Evolutionary conservation across 2,888 invertebrate species (phyloP), one percentile per base, ranked within the genome.

Genomic region (Phortica okadai): DNA sequence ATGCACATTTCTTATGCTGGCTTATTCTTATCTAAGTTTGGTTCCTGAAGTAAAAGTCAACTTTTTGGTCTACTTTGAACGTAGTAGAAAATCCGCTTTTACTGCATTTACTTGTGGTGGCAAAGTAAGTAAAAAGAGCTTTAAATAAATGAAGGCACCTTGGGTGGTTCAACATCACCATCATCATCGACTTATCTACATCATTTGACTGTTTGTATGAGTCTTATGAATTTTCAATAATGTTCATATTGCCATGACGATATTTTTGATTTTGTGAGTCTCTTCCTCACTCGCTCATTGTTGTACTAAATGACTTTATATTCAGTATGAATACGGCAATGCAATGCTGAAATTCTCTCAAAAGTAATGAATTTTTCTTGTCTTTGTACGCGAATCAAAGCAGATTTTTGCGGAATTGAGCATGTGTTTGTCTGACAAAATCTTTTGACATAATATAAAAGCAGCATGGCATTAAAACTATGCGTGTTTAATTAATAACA

Each of bases 11-110:
- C 21, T 59, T 59, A 59, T n/a, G 59, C 16, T 21, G 21, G 59
- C 59, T 59, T 59, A 59, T 59, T n/a, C 59, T 59, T 59, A 59
- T 59, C 59, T 16, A 59, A 59, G 59, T 59, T 59, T n/a, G 2
- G 50, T 14, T 14, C 50, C 2, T 50, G 14, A 50, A 11, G 50
- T 50, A 8, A 50, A 50, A 50, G 50, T 8, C 50, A 50, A 50
- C 50, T 50, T 50, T 33, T 50, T 50, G 50, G 50, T 11, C 50
- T 50, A 50, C 50, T 50, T 50, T 50, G 50, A 50, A 6, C 50
- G 50, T 50, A 11, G 50, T 11, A 50, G 50, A 14, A 50, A 50
- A 50, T 50, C 50, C 50, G 50, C 50, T 50, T 50, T 50, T 50
- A 14, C 2, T 50, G 50, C 50, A 50, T 50, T 50, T 14, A 50